Percentiles rank a stretch among this genome's conserved stretches.
phyloP scores from a whole-genome alignment of 2,888 invertebrate species.

The Microctonus brassicae region DNA sequence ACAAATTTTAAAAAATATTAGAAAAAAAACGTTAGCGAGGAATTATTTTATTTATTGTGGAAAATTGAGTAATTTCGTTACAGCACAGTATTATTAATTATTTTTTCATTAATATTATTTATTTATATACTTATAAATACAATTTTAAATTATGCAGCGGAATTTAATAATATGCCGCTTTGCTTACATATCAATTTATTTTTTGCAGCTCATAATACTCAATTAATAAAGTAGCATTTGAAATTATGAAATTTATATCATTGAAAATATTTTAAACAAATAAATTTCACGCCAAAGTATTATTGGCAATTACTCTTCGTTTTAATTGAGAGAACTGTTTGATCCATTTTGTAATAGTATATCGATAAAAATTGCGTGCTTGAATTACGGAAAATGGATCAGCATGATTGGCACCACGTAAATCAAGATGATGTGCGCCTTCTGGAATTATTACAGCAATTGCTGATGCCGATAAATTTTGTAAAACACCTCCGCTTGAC shows the following conservation, averaged over 20 bases:
- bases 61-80: not conserved
- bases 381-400: slow-evolving; percentile 78
- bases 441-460: slow-evolving; percentile 82
- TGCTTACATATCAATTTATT: not conserved
- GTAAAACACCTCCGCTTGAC: slow-evolving; percentile 86
- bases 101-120: not conserved
- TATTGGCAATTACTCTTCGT: not conserved
- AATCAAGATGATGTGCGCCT: slow-evolving; percentile 89
- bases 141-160: not conserved
- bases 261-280: not conserved
- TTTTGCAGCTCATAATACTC: not conserved
- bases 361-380: slow-evolving; percentile 76
- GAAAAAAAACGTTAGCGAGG: not conserved
- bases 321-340: slow-evolving; percentile 42
- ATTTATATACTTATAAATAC: not conserved
- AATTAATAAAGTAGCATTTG: not conserved
- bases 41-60: slow-evolving; percentile 6
- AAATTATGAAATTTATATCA: not conserved
- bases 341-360: slow-evolving; percentile 77
- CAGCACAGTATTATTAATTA: slow-evolving; percentile 23
- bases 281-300: not conserved
- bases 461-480: slow-evolving; percentile 77
- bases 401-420: slow-evolving; percentile 75
- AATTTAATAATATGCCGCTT: not conserved
- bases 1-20: slow-evolving; percentile 16